Conservation (phyloP, 1,140 invertebrate genomes). For the Penaeus japonicus region DNA sequence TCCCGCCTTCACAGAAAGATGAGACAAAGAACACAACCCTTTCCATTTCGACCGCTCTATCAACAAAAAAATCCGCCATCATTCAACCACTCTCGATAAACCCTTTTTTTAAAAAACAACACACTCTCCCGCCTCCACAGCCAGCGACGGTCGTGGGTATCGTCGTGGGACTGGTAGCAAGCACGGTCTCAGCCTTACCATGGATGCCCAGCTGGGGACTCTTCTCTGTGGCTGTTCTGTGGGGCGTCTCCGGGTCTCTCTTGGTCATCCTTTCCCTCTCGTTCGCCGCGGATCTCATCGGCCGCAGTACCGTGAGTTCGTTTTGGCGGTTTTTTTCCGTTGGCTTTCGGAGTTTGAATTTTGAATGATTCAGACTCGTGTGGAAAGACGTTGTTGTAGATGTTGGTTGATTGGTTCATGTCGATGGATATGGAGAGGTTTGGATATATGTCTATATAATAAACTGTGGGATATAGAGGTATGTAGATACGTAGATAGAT, state of each 20-base stretch:
- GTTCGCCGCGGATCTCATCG: slow-evolving; percentile 89
- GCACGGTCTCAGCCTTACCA: slow-evolving; percentile 23
- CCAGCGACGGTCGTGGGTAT: slow-evolving; percentile 40
- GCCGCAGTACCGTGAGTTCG: slow-evolving; percentile 77
- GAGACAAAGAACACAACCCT: too few relatives aligned
- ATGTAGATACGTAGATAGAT: too few relatives aligned
- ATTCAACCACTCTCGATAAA: background rate
- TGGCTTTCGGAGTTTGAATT: too few relatives aligned
- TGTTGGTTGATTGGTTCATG: background rate
- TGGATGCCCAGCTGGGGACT: slow-evolving; percentile 63
- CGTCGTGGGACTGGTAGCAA: slow-evolving; percentile 25
- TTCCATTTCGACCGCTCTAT: too few relatives aligned
- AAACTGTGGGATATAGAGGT: background rate
- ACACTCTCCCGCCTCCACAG: background rate
- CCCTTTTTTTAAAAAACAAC: background rate
- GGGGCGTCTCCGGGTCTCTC: slow-evolving; percentile 83
- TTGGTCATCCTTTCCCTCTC: slow-evolving; percentile 90
- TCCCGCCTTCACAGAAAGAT: too few relatives aligned
- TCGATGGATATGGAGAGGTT: background rate
- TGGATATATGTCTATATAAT: too few relatives aligned
- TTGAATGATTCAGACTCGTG: too few relatives aligned
- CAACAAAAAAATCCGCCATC: too few relatives aligned
- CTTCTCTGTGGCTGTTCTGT: slow-evolving; percentile 76
- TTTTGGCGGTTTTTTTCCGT: too few relatives aligned
- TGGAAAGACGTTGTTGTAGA: background rate